Percentiles rank a stretch among this genome's conserved stretches.
Evolutionary conservation across 2,888 invertebrate genomes (phyloP).

Genomic region (Monopis laevigella): DNA sequence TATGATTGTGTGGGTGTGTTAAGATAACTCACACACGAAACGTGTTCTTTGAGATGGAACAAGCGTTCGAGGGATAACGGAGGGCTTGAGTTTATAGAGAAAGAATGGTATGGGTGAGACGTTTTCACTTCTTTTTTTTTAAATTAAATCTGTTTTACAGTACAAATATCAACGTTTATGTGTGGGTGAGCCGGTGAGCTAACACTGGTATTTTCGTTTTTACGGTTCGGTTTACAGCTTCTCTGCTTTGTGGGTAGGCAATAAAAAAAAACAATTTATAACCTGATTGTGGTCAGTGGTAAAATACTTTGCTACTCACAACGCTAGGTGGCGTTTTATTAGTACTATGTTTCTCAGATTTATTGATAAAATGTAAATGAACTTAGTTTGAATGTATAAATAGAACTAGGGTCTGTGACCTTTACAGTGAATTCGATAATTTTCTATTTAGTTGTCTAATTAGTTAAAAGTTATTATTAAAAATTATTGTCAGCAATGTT

Average conservation of each 20-base stretch:
- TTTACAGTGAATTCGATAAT: no score
- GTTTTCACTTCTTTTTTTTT: no score
- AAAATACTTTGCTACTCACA: background rate
- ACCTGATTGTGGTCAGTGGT: constrained; percentile 20
- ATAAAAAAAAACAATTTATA: constrained; percentile 56
- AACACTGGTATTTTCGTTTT: constrained; percentile 66
- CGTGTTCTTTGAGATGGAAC: constrained; percentile 55
- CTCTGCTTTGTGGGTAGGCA: constrained; percentile 38
- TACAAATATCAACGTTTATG: constrained; percentile 19
- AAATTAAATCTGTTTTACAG: no score
- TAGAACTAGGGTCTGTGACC: no score
- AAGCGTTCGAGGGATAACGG: constrained; percentile 61
- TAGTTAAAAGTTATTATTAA: no score
- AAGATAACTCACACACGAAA: constrained; percentile 33
- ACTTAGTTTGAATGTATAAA: no score
- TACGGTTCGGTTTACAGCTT: constrained; percentile 45
- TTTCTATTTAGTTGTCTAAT: no score
- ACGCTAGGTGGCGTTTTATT: background rate
- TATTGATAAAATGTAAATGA: no score
- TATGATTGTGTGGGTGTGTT: constrained; percentile 18
- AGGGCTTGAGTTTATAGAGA: constrained; percentile 55
- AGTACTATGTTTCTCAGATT: no score
- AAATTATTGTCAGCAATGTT: no score
- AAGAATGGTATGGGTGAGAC: constrained; percentile 31
- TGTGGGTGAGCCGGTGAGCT: constrained; percentile 51